Conservation (phyloP, 1,140 invertebrate genomes). For the Diorhabda carinulata region DNA sequence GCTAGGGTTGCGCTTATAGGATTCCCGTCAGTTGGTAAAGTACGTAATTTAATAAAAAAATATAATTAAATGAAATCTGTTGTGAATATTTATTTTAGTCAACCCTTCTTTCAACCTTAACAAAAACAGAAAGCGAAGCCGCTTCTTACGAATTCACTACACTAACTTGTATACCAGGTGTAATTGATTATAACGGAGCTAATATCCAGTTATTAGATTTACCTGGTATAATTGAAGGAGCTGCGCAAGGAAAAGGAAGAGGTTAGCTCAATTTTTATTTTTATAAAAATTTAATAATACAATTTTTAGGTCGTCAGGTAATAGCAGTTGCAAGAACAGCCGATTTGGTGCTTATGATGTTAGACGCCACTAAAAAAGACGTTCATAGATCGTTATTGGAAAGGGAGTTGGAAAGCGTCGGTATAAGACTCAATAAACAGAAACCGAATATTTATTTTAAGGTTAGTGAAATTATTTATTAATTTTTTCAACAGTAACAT, state of each 20-base stretch:
- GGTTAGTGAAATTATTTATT: conserved; percentile 50
- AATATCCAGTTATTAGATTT: conserved; percentile 98
- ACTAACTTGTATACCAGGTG: conserved; percentile 97
- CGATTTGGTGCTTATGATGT: conserved; percentile 97
- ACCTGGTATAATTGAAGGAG: conserved; percentile 96
- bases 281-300: background rate
- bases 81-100: conserved; percentile 58
- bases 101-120: conserved; percentile 87
- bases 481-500: no score
- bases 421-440: conserved; percentile 88
- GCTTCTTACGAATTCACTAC: conserved; percentile 99
- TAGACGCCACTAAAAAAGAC: conserved; percentile 96
- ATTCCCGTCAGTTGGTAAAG: conserved; percentile 94
- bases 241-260: conserved; percentile 88
- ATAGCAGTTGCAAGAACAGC: conserved; percentile 96
- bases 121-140: conserved; percentile 91
- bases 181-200: conserved; percentile 96
- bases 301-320: conserved; percentile 59
- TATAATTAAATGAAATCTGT: background rate
- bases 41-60: conserved; percentile 36
- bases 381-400: conserved; percentile 87
- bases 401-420: conserved; percentile 92
- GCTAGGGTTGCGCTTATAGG: conserved; percentile 97
- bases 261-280: conserved; percentile 47
- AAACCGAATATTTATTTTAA: conserved; percentile 99